phyloP scores from a whole-genome alignment of 2,797 vertebrate species.

The Oryzias dopingdopingensis region DNA sequence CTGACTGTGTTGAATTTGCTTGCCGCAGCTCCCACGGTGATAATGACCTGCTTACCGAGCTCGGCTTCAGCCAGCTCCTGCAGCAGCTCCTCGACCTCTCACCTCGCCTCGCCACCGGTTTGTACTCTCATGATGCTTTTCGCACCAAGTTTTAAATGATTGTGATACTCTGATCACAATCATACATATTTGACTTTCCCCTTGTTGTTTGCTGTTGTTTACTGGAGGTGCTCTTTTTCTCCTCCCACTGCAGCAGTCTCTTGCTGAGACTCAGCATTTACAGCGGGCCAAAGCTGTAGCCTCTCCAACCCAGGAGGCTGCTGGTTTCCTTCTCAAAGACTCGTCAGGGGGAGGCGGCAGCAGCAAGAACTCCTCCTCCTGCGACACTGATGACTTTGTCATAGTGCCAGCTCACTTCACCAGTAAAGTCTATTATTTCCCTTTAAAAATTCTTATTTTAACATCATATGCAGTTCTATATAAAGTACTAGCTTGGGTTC shows the following conservation, averaged over 20 bases:
- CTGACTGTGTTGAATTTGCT: constrained; percentile 20
- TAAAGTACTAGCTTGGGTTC: background rate
- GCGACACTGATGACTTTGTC: constrained; percentile 96
- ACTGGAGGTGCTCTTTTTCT: constrained; percentile 8
- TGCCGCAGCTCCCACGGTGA: constrained; percentile 83
- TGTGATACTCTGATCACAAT: too few relatives aligned
- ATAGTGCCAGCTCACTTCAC: constrained; percentile 94
- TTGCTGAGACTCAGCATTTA: constrained; percentile 89
- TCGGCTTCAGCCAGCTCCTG: constrained; percentile 96
- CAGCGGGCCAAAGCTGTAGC: constrained; percentile 82
- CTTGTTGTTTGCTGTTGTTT: constrained; percentile 1
- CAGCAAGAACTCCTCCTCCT: constrained; percentile 96
- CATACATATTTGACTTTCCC: background rate
- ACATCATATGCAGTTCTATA: constrained; percentile 8
- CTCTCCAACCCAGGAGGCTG: constrained; percentile 85
- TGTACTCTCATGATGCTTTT: constrained; percentile 7
- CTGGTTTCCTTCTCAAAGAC: constrained; percentile 86
- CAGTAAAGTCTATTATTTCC: constrained; percentile 70
- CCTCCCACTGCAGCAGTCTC: constrained; percentile 80
- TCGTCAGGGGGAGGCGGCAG: constrained; percentile 83
- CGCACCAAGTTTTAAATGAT: too few relatives aligned
- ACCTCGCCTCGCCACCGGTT: constrained; percentile 94
- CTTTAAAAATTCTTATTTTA: background rate
- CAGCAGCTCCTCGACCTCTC: constrained; percentile 96
- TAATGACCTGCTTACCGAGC: constrained; percentile 92